Evolutionary conservation across 2,888 invertebrate species (phyloP), one percentile per base, ranked within the genome.

Genomic region (Eilema sororculum): DNA sequence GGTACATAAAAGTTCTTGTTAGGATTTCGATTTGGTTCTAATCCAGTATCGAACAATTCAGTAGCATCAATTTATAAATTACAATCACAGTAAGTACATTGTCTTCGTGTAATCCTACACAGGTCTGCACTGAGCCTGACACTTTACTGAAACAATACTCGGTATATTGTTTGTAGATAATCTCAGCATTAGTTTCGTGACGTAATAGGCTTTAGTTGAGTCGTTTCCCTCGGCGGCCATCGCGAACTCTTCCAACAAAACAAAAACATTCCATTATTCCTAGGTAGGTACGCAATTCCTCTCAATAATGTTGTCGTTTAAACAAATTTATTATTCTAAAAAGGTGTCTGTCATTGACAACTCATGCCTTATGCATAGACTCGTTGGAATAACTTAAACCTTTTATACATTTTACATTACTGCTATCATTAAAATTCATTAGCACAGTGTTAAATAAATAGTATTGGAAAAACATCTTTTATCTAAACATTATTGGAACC

Each of bases 121-220:
- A 16, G 22, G 33, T 16, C 30, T 52, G 20, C 30, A 41, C 59
- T 30, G 57, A 28, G 28, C 60, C 52, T 12, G 30, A 66, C 22
- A 67, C 59, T 59, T 59, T 60, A 28, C 41, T 46, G 28, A 59
- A 24, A 37, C 25, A 24, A 57, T 41, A 58, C 20, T 1, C 13
- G 46, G 67, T 67, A 13, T 41, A 59, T 58, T n/a, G 59, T 60
- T 46, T 28, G 28, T 65, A 68, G 67, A 75, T 78, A 67, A 78
- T 80, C 57, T 63, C 71, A 69, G 65, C 69, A 75, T 72, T 67
- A 78, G 67, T 74, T 28, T 72, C 12, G 46, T 60, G 63, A 69
- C 24, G 56, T 72, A 70, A 69, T 69, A 69, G 69, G 63, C 63
- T 75, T 59, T 61, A 69, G 63, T 74, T 58, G 57, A 58, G 65